Evolutionary conservation across 2,888 invertebrate species (phyloP).

Genomic region (Lithophane leautieri): DNA sequence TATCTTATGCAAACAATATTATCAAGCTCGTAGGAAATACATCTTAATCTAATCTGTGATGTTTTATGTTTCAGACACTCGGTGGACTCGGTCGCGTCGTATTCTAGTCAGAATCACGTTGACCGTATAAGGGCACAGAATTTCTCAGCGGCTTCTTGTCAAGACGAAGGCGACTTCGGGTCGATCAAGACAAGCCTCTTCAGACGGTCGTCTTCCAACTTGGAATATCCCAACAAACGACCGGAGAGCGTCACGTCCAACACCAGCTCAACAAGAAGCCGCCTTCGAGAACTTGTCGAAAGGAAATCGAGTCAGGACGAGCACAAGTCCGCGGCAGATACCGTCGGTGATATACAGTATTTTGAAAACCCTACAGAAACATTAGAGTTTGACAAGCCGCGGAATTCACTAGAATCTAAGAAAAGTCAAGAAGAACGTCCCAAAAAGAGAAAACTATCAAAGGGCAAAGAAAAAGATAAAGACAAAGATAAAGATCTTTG

Average conservation of each 20-base stretch:
- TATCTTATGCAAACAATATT: constrained; percentile 82
- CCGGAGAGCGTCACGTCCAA: constrained; percentile 88
- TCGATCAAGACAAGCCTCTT: constrained; percentile 89
- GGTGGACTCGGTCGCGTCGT: constrained; percentile 91
- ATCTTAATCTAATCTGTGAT: constrained; percentile 83
- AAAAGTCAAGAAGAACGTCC: constrained; percentile 85
- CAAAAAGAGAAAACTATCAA: constrained; percentile 86
- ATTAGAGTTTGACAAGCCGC: constrained; percentile 86
- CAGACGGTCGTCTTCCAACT: constrained; percentile 87
- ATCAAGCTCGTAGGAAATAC: constrained; percentile 73
- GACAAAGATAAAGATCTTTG: constrained; percentile 80
- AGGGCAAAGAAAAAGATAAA: constrained; percentile 83
- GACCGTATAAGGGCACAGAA: constrained; percentile 90
- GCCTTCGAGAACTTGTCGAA: constrained; percentile 89
- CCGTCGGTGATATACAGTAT: constrained; percentile 88
- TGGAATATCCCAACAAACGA: constrained; percentile 85
- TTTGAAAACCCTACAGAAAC: constrained; percentile 89
- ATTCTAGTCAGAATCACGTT: constrained; percentile 91
- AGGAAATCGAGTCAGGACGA: constrained; percentile 89
- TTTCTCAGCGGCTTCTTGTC: constrained; percentile 90
- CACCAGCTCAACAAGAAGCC: constrained; percentile 89
- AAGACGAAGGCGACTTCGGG: constrained; percentile 88
- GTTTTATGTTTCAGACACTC: constrained; percentile 89
- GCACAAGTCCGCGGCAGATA: constrained; percentile 86
- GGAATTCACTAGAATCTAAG: constrained; percentile 84